Evolutionary conservation across 2,113 vertebrate species (phyloP).

Genomic region (Salvelinus fontinalis): DNA sequence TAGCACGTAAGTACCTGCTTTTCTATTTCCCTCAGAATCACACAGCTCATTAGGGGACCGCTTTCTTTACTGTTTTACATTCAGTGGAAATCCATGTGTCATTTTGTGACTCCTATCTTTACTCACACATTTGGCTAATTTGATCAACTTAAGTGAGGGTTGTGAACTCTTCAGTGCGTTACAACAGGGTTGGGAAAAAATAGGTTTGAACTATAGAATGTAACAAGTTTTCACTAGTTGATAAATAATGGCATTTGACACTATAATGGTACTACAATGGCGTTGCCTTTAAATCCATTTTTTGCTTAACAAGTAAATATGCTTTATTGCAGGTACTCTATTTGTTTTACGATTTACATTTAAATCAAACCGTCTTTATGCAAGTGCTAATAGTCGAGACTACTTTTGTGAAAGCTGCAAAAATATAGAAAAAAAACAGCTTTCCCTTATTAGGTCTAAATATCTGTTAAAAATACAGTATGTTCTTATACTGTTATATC

Average conservation of each 20-base stretch:
- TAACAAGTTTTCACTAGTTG: too few species aligned
- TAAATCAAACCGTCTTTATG: background rate
- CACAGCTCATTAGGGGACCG: background rate
- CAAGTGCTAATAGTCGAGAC: too few species aligned
- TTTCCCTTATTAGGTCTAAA: too few species aligned
- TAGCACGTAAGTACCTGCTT: constrained; percentile 83
- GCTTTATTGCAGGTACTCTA: background rate
- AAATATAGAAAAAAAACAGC: too few species aligned
- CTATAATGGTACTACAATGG: too few species aligned
- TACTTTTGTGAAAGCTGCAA: too few species aligned
- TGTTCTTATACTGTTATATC: too few species aligned
- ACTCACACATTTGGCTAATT: background rate
- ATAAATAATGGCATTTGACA: too few species aligned
- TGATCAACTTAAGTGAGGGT: background rate
- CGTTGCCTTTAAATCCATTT: too few species aligned
- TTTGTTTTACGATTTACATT: background rate
- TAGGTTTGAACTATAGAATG: background rate
- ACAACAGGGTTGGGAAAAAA: background rate
- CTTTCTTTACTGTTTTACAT: background rate
- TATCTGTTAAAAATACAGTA: too few species aligned
- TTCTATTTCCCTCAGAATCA: background rate
- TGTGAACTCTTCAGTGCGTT: background rate
- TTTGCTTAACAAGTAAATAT: background rate
- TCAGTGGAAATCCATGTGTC: background rate
- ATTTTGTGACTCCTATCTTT: background rate